Base-by-base conservation (phyloP, 1,140 invertebrate species). In the Latrodectus geometricus region DNA sequence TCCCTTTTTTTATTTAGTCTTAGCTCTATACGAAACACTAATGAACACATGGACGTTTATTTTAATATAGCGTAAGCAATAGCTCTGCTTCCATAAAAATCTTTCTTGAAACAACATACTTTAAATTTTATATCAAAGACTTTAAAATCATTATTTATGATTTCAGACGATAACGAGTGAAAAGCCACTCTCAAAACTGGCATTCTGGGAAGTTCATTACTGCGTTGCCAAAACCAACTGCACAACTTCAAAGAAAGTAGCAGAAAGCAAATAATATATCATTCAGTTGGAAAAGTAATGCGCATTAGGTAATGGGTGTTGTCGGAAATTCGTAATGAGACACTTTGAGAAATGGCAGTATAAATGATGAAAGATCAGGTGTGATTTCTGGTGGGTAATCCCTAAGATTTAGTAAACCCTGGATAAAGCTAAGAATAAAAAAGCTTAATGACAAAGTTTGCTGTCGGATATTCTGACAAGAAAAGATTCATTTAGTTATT, bases 321-420 rank as follows among this genome's bases (percentile, higher is more conserved):
- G 35, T n/a, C n/a, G 49, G 72, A 50, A 74, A 12, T 35, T 23
- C 12, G 49, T 50, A 35, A 78, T 23, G 76, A 78, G 61, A 78
- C 23, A 48, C n/a, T 56, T 14, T 12, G 56, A 65, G 76, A 78
- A 14, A 61, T 61, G 23, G 76, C 14, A 66, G 8, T 14, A 20
- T 23, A 35, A 48, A 49, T 61, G 54, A 65, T 61, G 20, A 48
- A 78, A 78, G 76, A 78, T 78, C 76, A 66, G 76, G 56, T 78
- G 56, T 52, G 56, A 61, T 78, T 21, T 17, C 76, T 23, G 8
- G 52, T 78, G 14, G 35, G 52, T 78, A 78, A 78, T 78, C 76
- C 76, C 12, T 9, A 54, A n/a, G 21, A 49, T 54, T 74, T 50
- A n/a, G 50, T 21, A 52, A 21, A 20, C 49, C 50, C 73, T 20